Evolutionary conservation across 2,113 vertebrate genomes (phyloP).

Genomic region (Cynoglossus semilaevis): DNA sequence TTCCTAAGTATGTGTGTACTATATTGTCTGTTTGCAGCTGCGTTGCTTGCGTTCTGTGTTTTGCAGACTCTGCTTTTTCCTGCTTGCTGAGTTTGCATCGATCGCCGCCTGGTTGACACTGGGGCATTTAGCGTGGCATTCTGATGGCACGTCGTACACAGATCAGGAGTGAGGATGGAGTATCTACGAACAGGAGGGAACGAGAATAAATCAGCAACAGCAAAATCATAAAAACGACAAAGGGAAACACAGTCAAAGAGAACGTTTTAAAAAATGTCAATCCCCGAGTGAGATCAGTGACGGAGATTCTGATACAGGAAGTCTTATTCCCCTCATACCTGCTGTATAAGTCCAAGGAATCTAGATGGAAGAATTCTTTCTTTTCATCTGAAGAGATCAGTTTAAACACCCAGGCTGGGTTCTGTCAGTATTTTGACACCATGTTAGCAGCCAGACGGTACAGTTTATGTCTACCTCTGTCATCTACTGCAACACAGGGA

Average conservation of each 20-base stretch:
- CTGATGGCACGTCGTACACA: constrained; percentile 10
- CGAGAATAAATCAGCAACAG: background rate
- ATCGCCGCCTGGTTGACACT: constrained; percentile 23
- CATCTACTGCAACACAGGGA: constrained; percentile 43
- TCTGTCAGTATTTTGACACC: constrained; percentile 55
- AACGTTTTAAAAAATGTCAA: background rate
- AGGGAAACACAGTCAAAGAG: background rate
- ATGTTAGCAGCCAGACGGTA: constrained; percentile 47
- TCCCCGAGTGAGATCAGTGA: background rate
- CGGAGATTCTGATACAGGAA: constrained; percentile 1
- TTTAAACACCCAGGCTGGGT: constrained; percentile 27
- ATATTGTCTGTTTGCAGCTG: background rate
- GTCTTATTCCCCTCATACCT: background rate
- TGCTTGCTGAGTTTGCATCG: constrained; percentile 42
- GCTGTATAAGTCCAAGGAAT: constrained; percentile 34
- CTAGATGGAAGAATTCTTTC: background rate
- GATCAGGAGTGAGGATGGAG: constrained; percentile 31
- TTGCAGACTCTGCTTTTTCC: constrained; percentile 28
- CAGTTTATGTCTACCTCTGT: constrained; percentile 53
- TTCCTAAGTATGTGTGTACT: constrained; percentile 11
- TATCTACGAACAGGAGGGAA: constrained; percentile 1
- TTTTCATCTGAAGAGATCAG: constrained; percentile 31
- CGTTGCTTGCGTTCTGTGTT: constrained; percentile 27
- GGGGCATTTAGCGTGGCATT: constrained; percentile 35
- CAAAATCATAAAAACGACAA: background rate